Conservation (phyloP, 2,888 invertebrate genomes). For the Trimorus sp. region DNA sequence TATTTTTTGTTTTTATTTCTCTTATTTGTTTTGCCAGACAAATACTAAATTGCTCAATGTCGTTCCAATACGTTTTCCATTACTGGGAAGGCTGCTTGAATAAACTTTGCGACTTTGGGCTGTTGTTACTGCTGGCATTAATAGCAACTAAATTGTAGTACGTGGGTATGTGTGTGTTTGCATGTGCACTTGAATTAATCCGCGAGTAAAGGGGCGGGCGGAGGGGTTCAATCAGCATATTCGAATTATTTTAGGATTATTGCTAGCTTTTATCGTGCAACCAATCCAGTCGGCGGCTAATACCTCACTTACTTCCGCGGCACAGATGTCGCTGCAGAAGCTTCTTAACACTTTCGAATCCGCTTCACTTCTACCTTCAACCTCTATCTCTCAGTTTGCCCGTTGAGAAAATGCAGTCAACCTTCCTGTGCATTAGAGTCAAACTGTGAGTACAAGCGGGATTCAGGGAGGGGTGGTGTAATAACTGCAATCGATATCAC, state of each 20-base stretch:
- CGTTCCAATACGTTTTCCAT: too few relatives aligned
- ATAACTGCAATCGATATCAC: too few relatives aligned
- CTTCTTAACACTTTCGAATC: constrained; percentile 75
- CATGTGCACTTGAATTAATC: constrained; percentile 72
- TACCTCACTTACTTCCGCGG: constrained; percentile 78
- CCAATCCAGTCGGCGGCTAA: constrained; percentile 73
- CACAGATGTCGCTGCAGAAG: constrained; percentile 76
- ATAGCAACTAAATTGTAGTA: constrained; percentile 28
- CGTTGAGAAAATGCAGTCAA: constrained; percentile 79
- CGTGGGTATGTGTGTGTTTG: constrained; percentile 38
- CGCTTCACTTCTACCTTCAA: constrained; percentile 79
- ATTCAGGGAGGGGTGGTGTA: constrained; percentile 32
- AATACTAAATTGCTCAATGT: too few relatives aligned
- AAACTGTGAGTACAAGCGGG: constrained; percentile 72
- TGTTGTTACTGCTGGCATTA: constrained; percentile 50
- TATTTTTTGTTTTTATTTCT: too few relatives aligned
- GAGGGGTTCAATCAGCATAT: constrained; percentile 56
- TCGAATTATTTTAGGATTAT: constrained; percentile 69
- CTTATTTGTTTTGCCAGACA: too few relatives aligned
- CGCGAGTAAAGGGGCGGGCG: constrained; percentile 63
- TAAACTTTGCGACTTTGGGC: neutral
- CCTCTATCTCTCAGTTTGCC: constrained; percentile 79
- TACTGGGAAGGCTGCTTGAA: constrained; percentile 18
- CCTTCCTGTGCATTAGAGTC: constrained; percentile 77
- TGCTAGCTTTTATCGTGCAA: constrained; percentile 75